phyloP scores from a whole-genome alignment of 1,140 invertebrate species.

The Drosophila azteca region DNA sequence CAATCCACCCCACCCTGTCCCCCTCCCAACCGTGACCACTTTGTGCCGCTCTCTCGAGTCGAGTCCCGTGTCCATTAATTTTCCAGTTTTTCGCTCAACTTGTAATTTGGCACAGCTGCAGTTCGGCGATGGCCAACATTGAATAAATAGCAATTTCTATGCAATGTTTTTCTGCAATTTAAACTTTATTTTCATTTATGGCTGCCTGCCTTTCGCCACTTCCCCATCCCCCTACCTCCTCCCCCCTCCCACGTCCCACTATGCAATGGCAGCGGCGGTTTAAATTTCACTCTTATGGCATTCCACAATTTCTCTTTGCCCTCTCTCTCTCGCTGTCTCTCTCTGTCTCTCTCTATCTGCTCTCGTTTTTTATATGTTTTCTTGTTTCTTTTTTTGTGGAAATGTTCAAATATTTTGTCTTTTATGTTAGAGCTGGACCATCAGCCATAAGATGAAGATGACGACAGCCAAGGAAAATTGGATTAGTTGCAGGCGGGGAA shows the following conservation, averaged over 20 bases:
- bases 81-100: conserved; percentile 16
- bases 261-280: conserved; percentile 1
- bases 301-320: conserved; percentile 8
- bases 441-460: background rate
- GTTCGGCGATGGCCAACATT: conserved; percentile 53
- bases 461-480: conserved; percentile 12
- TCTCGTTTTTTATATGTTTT: conserved; percentile 31
- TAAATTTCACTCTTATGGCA: conserved; percentile 46
- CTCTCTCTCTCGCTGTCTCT: background rate
- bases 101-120: conserved; percentile 69
- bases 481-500: background rate
- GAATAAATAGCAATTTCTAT: conserved; percentile 74
- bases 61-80: conserved; percentile 10
- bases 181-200: conserved; percentile 77
- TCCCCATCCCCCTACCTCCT: no score
- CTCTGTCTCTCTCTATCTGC: background rate
- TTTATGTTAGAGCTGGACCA: conserved; percentile 14
- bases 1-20: no score
- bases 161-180: conserved; percentile 77
- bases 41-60: background rate
- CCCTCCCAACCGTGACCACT: background rate
- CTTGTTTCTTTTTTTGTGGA: background rate
- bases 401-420: conserved; percentile 27
- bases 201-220: background rate
- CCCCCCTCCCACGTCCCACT: background rate